Evolutionary conservation across 2,797 vertebrate species (phyloP).

Genomic region (Gouania willdenowi): DNA sequence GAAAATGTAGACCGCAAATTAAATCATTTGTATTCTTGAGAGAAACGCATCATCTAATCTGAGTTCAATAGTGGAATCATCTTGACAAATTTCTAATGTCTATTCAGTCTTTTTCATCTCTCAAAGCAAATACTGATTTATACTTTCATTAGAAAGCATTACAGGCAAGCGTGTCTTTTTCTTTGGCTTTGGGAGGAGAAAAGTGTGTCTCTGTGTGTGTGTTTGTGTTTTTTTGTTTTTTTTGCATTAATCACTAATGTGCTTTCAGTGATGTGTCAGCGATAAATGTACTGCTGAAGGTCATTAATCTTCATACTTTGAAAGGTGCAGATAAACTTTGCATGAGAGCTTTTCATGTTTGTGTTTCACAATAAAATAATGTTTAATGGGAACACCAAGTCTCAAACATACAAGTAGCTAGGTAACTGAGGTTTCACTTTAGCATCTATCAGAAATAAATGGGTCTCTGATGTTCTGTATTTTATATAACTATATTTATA

Average conservation of each 20-base stretch:
- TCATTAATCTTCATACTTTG: slow-evolving; percentile 40
- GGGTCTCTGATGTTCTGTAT: too few relatives aligned
- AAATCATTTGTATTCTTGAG: background rate
- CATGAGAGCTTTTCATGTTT: slow-evolving; percentile 16
- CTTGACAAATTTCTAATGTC: slow-evolving; percentile 51
- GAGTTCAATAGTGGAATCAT: slow-evolving; percentile 50
- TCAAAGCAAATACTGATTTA: slow-evolving; percentile 47
- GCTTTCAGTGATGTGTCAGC: slow-evolving; percentile 32
- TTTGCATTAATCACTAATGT: slow-evolving; percentile 17
- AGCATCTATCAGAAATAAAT: too few relatives aligned
- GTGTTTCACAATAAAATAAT: slow-evolving; percentile 11
- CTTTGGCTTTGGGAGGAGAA: too few relatives aligned
- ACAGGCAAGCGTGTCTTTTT: slow-evolving; percentile 14
- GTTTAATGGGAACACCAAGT: slow-evolving; percentile 5
- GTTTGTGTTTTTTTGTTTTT: slow-evolving; percentile 1
- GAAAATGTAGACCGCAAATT: background rate
- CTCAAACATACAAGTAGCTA: too few relatives aligned
- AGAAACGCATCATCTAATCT: slow-evolving; percentile 32
- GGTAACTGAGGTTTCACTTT: too few relatives aligned
- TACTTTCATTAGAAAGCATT: slow-evolving; percentile 39
- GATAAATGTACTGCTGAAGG: slow-evolving; percentile 29
- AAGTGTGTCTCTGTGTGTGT: background rate
- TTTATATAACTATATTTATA: too few relatives aligned
- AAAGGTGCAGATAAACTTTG: slow-evolving; percentile 34
- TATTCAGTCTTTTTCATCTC: slow-evolving; percentile 34